phyloP scores from a whole-genome alignment of 2,113 vertebrate genomes.

The Chaetura pelagica region DNA sequence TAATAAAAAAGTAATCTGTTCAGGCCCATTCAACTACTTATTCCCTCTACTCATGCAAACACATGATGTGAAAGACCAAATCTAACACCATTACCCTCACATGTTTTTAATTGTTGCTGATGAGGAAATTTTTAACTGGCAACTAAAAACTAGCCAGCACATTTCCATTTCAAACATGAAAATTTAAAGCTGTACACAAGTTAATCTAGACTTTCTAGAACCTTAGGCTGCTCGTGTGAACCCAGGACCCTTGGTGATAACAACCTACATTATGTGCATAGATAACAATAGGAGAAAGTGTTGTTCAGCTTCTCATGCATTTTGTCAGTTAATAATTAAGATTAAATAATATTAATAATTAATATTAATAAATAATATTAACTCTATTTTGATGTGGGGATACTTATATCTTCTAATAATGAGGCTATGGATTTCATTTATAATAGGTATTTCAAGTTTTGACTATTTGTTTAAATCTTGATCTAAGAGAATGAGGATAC shows the following conservation, averaged over 20 bases:
- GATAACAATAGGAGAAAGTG: neutral
- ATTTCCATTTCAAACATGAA: neutral
- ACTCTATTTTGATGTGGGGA: neutral
- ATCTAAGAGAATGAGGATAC: neutral
- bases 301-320: neutral
- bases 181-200: neutral
- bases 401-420: neutral
- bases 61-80: neutral
- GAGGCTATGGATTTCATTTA: neutral
- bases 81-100: neutral
- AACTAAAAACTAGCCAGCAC: neutral
- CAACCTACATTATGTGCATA: neutral
- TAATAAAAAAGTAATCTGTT: neutral
- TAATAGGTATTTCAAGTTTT: neutral
- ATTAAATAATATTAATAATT: no score
- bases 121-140: neutral
- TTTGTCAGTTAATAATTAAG: neutral
- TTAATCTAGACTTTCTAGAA: neutral
- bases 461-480: neutral
- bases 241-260: neutral
- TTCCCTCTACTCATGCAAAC: neutral
- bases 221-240: neutral
- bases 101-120: neutral
- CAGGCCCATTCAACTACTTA: neutral
- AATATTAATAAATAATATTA: no score